phyloP scores from a whole-genome alignment of 2,888 invertebrate genomes.

The Tipula helvola region DNA sequence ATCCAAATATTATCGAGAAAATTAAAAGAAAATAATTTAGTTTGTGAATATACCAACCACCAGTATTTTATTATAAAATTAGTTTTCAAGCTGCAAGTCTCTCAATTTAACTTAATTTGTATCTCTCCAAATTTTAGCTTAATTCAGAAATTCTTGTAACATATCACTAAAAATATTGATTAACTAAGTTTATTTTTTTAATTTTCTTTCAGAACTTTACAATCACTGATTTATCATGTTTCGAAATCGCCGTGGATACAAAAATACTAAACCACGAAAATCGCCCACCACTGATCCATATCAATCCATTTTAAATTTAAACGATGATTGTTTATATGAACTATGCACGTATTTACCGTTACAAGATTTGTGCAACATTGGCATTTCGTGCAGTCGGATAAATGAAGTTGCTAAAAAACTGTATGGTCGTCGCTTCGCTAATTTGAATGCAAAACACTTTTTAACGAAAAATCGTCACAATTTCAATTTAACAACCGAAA shows the following conservation, averaged over 20 bases:
- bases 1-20: too few species aligned
- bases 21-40: too few species aligned
- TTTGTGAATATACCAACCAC: too few species aligned
- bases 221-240: not conserved
- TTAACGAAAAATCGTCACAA: not conserved
- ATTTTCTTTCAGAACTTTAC: not conserved
- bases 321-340: too few species aligned
- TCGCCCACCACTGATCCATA: not conserved
- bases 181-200: not conserved
- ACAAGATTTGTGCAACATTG: not conserved
- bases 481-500: not conserved
- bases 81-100: too few species aligned
- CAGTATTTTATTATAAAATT: too few species aligned
- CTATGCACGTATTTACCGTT: not conserved
- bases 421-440: not conserved
- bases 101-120: too few species aligned
- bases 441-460: not conserved
- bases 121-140: too few species aligned
- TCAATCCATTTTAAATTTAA: not conserved
- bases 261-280: not conserved
- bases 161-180: too few species aligned
- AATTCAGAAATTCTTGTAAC: too few species aligned
- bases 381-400: too few species aligned
- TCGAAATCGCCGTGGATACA: not conserved
- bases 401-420: too few species aligned